These are phyloP conservation scores for Rhinolophus ferrumequinum DNA, from an alignment of 2,113 vertebrate species.

Conservation along the genomic window DNA sequence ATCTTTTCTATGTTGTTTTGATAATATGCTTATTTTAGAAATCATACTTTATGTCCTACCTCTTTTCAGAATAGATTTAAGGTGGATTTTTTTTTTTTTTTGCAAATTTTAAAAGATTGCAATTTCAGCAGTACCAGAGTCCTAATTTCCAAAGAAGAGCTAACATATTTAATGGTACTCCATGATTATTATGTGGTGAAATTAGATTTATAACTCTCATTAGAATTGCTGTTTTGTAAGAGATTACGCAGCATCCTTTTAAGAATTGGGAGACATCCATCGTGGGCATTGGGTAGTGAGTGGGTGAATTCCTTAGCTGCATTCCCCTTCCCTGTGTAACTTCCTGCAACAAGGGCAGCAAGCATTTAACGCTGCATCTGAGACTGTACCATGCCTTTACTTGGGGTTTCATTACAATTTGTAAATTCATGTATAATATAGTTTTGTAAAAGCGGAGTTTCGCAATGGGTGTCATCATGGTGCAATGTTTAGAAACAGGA, in stretches of 20 bases:
- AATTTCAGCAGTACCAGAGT: not conserved
- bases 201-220: slow-evolving; percentile 23
- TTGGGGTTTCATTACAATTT: not conserved
- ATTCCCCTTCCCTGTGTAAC: not conserved
- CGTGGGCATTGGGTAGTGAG: not conserved
- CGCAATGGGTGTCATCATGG: not conserved
- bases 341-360: not conserved
- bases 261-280: not conserved
- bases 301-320: not conserved
- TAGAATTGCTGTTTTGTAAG: not conserved
- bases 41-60: not conserved
- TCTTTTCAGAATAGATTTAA: not conserved
- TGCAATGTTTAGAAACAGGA: not conserved
- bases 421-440: not conserved
- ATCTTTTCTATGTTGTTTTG: not conserved
- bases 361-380: not conserved
- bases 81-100: not conserved
- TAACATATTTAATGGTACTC: not conserved
- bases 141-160: not conserved
- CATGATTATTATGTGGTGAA: not conserved
- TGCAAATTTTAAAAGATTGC: not conserved
- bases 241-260: slow-evolving; percentile 21
- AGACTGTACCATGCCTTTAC: not conserved
- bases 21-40: not conserved
- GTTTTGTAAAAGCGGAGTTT: not conserved